A percentile compares a stretch with the other conserved stretches of the same genome.
phyloP scores from a whole-genome alignment of 2,797 vertebrate genomes.

The Sebastes flavidus region DNA sequence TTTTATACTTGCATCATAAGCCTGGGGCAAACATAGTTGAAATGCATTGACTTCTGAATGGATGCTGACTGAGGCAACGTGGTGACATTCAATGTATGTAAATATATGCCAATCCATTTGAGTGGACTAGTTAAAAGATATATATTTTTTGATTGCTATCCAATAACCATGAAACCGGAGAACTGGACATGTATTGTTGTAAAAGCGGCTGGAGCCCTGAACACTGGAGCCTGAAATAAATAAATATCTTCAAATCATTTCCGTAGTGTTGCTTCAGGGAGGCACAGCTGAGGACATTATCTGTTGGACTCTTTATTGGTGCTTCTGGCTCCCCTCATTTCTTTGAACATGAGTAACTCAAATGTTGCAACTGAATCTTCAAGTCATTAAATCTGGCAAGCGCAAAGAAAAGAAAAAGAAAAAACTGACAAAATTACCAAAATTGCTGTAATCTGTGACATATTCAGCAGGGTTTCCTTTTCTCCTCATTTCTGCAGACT shows the following conservation, averaged over 20 bases:
- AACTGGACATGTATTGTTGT: conserved; percentile 41
- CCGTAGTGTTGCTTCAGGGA: conserved; percentile 60
- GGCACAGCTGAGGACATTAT: conserved; percentile 75
- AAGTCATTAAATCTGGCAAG: conserved; percentile 66
- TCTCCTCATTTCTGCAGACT: conserved; percentile 14
- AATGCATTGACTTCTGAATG: conserved; percentile 41
- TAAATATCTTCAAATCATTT: conserved; percentile 75
- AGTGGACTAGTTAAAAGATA: conserved; percentile 45
- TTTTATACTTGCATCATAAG: conserved; percentile 23
- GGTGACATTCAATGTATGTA: conserved; percentile 51
- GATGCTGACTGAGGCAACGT: conserved; percentile 8
- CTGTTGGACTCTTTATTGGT: conserved; percentile 68
- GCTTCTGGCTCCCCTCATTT: conserved; percentile 63
- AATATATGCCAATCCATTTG: conserved; percentile 60
- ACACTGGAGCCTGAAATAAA: conserved; percentile 61
- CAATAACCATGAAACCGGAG: conserved; percentile 46
- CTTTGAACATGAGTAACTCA: conserved; percentile 72
- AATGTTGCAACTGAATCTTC: conserved; percentile 57
- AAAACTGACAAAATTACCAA: conserved; percentile 34
- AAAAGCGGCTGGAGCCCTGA: conserved; percentile 30
- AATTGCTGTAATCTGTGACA: conserved; percentile 47
- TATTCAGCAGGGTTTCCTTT: conserved; percentile 39
- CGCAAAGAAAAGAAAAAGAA: conserved; percentile 24
- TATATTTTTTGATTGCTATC: conserved; percentile 46
- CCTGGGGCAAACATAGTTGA: conserved; percentile 28